Conservation (phyloP, 1,140 invertebrate genomes). For the Sminthurides bifidus region DNA sequence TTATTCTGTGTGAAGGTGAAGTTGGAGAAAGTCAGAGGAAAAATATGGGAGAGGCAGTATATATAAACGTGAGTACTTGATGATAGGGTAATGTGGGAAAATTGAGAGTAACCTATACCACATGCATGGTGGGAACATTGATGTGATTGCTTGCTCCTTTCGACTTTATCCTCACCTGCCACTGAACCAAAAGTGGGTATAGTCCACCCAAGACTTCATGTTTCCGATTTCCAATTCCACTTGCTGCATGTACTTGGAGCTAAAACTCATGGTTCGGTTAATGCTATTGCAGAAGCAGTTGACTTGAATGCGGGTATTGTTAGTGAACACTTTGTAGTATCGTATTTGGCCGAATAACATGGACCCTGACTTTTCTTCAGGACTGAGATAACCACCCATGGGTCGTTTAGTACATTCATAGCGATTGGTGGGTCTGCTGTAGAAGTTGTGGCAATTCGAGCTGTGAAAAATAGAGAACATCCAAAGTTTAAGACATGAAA, state of each 20-base stretch:
- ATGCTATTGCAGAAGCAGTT: slow-evolving; percentile 5
- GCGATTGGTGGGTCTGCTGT: background rate
- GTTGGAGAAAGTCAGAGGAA: background rate
- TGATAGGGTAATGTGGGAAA: background rate
- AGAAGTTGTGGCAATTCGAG: no score
- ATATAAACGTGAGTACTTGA: background rate
- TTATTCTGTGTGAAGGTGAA: background rate
- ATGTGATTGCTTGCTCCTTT: background rate
- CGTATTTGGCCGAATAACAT: background rate
- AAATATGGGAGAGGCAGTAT: background rate
- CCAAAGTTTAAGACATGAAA: no score
- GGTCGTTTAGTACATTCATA: background rate
- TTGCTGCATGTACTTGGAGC: slow-evolving; percentile 3
- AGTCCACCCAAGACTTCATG: slow-evolving; percentile 4
- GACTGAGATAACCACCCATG: background rate
- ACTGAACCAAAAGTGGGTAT: slow-evolving; percentile 1
- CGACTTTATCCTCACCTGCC: background rate
- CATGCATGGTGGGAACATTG: background rate
- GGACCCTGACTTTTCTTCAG: background rate
- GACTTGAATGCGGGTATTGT: background rate
- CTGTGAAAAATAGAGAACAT: no score
- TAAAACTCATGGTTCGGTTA: background rate
- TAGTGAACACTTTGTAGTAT: background rate
- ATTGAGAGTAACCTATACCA: background rate
- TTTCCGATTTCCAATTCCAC: background rate